These are phyloP conservation scores for Hemistola chrysoprasaria DNA, from an alignment of 2,888 invertebrate genomes.

Conservation along the genomic window DNA sequence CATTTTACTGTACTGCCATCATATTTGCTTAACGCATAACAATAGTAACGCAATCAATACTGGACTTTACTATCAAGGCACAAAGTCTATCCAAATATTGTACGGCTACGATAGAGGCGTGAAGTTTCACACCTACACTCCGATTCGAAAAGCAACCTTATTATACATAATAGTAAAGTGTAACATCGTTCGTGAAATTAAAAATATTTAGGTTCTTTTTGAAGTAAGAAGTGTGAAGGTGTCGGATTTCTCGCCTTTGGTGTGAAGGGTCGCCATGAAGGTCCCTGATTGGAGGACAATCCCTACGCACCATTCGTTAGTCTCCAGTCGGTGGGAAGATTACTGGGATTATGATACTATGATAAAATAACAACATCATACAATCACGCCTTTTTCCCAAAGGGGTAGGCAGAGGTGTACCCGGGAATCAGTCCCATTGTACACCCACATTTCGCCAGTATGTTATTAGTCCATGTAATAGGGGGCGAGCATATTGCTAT, in stretches of 20 bases:
- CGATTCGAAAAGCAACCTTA: constrained; percentile 37
- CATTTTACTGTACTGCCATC: constrained; percentile 8
- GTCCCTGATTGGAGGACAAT: constrained; percentile 58
- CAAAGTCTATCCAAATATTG: constrained; percentile 38
- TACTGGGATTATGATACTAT: constrained; percentile 34
- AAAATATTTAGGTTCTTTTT: constrained; percentile 40
- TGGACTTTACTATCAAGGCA: constrained; percentile 23
- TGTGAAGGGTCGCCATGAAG: constrained; percentile 70
- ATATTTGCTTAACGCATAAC: constrained; percentile 38
- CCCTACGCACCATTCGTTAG: constrained; percentile 26
- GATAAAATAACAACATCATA: no score
- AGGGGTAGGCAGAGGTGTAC: no score
- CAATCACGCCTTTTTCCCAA: no score
- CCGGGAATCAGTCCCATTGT: no score
- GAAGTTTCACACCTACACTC: constrained; percentile 73
- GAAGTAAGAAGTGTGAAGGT: constrained; percentile 48
- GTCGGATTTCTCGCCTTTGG: constrained; percentile 78
- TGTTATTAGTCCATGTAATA: no score
- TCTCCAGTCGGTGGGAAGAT: no score
- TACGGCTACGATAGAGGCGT: constrained; percentile 62
- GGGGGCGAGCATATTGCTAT: no score
- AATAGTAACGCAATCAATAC: constrained; percentile 30
- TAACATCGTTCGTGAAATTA: constrained; percentile 20
- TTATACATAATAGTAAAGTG: accelerated
- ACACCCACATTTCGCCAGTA: no score